A percentile compares a stretch with the other conserved stretches of the same genome.
Evolutionary conservation across 2,113 vertebrate species (phyloP).

Genomic region (Corythoichthys intestinalis): DNA sequence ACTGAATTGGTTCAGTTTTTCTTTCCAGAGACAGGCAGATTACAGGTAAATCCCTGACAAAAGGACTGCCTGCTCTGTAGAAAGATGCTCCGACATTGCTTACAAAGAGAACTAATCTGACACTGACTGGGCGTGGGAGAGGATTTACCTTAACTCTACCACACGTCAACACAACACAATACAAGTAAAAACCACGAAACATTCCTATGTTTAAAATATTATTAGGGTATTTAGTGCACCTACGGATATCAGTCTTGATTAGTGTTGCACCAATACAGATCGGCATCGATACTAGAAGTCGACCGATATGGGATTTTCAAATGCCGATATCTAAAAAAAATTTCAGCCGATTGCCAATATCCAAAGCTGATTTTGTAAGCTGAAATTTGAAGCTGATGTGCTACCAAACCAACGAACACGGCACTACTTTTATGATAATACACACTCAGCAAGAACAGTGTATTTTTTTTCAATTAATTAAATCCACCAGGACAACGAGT

Average conservation of each 20-base stretch:
- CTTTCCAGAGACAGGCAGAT: conserved; percentile 48
- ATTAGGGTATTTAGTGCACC: not conserved
- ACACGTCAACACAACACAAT: not conserved
- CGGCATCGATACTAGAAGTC: no score
- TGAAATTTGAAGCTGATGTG: no score
- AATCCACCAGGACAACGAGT: no score
- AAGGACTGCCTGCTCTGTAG: conserved; percentile 25
- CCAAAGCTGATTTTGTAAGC: no score
- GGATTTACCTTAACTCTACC: conserved; percentile 12
- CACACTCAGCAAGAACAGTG: no score
- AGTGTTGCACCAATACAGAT: no score
- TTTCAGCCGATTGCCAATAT: no score
- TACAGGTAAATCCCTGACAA: conserved; percentile 63
- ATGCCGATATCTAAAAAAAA: no score
- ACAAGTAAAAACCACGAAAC: not conserved
- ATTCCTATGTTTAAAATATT: not conserved
- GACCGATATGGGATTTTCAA: no score
- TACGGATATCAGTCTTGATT: not conserved
- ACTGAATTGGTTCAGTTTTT: conserved; percentile 38
- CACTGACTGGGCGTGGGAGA: conserved; percentile 15
- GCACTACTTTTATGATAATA: no score
- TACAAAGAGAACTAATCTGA: conserved; percentile 31
- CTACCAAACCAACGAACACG: no score
- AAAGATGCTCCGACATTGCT: conserved; percentile 25
- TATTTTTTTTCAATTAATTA: no score